phyloP scores from a whole-genome alignment of 2,113 vertebrate genomes.

The Microtus montanus region DNA sequence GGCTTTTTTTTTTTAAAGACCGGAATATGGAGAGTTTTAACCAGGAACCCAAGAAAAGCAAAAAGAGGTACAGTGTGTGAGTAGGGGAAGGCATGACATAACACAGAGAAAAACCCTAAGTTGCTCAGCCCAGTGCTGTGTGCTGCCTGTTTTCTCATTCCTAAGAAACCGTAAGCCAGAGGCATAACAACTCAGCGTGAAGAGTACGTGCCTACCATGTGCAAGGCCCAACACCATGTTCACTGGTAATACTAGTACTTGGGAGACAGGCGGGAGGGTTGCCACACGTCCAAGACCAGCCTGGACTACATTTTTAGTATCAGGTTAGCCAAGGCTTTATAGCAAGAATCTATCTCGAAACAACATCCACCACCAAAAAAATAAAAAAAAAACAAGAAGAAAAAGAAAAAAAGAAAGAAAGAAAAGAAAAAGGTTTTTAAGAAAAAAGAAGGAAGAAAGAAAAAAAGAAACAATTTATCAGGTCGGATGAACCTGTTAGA shows the following conservation, averaged over 20 bases:
- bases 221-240: not conserved
- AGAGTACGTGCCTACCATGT: not conserved
- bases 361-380: not conserved
- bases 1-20: not conserved
- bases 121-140: not conserved
- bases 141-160: not conserved
- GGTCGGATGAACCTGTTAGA: constrained; percentile 33
- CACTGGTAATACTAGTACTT: not conserved
- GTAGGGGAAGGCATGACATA: not conserved
- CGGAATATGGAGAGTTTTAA: constrained; percentile 11
- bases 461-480: not conserved
- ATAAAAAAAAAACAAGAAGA: not conserved
- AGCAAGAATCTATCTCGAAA: not conserved
- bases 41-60: not conserved
- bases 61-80: not conserved
- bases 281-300: not conserved
- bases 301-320: not conserved
- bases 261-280: not conserved
- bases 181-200: not conserved
- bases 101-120: not conserved
- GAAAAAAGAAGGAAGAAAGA: not conserved
- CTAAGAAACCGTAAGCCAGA: constrained; percentile 30
- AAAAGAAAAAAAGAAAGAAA: not conserved
- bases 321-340: not conserved
- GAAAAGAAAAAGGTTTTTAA: not conserved